These are phyloP conservation scores for Brachionus paranguensis DNA, from an alignment of 1,140 invertebrate genomes.

Conservation along the genomic window DNA sequence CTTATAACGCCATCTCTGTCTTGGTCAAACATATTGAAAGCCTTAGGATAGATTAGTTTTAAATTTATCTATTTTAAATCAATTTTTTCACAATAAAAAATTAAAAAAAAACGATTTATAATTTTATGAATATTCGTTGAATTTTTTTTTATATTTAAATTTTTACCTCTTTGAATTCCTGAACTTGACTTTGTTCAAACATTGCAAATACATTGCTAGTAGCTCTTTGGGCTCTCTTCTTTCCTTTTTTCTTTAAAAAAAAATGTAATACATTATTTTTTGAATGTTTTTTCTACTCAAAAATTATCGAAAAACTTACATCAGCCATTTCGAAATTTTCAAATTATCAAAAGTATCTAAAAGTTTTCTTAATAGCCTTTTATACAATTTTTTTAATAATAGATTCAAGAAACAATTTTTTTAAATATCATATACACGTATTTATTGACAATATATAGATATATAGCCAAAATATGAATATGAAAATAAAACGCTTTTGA, in stretches of 20 bases:
- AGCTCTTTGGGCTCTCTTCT: constrained; percentile 46
- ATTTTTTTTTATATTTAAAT: background rate
- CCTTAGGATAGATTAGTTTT: background rate
- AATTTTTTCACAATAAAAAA: background rate
- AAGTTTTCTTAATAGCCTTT: background rate
- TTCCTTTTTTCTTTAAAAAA: constrained; percentile 34
- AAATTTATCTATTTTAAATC: background rate
- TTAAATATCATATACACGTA: background rate
- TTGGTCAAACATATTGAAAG: constrained; percentile 42
- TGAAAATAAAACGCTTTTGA: background rate
- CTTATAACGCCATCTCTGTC: constrained; percentile 41
- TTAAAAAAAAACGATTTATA: background rate
- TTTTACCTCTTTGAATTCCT: constrained; percentile 81
- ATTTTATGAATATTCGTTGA: background rate
- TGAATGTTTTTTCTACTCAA: background rate
- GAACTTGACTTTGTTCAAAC: constrained; percentile 52
- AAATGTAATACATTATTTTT: background rate
- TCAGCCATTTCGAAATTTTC: background rate
- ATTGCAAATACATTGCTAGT: constrained; percentile 53
- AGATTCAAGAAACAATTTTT: background rate
- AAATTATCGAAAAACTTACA: background rate
- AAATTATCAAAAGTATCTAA: background rate
- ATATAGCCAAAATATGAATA: no score
- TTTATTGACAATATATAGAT: no score
- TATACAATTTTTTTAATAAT: background rate